phyloP scores from a whole-genome alignment of 2,113 vertebrate species.

The Amphiprion ocellaris region DNA sequence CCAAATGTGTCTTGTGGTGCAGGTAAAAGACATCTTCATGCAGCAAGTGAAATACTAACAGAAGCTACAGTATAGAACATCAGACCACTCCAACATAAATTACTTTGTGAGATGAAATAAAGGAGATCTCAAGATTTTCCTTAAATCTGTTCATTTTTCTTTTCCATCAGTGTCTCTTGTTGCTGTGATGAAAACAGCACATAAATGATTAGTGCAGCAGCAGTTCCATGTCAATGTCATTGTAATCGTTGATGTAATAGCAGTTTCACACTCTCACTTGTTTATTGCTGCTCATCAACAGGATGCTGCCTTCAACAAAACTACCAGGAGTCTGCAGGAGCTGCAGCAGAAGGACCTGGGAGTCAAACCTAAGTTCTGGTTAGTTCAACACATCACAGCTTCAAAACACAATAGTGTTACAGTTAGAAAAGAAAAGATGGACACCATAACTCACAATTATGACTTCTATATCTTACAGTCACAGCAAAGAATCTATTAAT shows the following conservation, averaged over 20 bases:
- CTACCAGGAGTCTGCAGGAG: slow-evolving; percentile 94
- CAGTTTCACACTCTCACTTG: background rate
- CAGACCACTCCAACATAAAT: background rate
- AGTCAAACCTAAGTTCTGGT: slow-evolving; percentile 96
- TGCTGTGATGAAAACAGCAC: background rate
- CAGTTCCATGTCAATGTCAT: background rate
- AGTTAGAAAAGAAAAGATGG: no score
- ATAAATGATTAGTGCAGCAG: no score
- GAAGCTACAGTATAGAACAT: no score
- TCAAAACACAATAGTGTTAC: no score
- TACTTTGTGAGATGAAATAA: background rate
- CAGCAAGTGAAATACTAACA: no score
- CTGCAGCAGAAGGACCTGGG: slow-evolving; percentile 96
- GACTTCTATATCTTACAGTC: no score
- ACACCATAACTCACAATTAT: no score
- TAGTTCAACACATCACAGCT: slow-evolving; percentile 9
- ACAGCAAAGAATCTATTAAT: no score
- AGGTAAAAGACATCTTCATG: no score
- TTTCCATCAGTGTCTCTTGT: background rate
- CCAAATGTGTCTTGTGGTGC: no score
- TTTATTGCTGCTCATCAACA: slow-evolving; percentile 63
- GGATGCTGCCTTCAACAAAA: slow-evolving; percentile 98
- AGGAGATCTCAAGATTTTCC: background rate
- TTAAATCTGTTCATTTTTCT: background rate
- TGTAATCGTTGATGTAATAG: background rate